Base-by-base conservation (phyloP, 2,888 invertebrate species). In the Digitonthophagus gazella region DNA sequence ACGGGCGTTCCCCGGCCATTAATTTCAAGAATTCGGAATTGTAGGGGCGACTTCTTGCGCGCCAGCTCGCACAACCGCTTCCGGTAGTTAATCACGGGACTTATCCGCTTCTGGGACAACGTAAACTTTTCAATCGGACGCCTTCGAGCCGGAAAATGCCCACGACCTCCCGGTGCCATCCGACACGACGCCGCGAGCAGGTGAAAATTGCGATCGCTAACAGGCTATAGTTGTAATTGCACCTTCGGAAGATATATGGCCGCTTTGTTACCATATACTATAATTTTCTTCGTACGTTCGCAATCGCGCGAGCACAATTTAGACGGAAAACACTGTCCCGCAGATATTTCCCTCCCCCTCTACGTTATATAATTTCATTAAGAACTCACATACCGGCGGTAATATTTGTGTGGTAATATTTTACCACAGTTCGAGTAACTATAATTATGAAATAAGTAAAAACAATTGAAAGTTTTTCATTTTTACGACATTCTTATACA, bases 21-120 rank as follows among this genome's bases (percentile, higher is more conserved):
- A 61, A 61, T 61, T 56, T 64, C 64, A 64, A 64, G 54, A 64
- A 54, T 64, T 22, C 54, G 22, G 64, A 64, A 64, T 64, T 64
- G 15, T 22, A 20, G 61, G 18, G 61, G 20, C 18, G 61, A 18
- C 20, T 61, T 61, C 61, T 61, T 61, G 61, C 18, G 28, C 28
- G 28, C 28, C 28, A 8, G 28, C 28, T 44, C 28, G 28, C 28
- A 44, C 28, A 44, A 44, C 28, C 28, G 28, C 28, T 44, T 44
- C 28, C 28, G 28, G 28, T 44, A 44, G 8, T 44, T 44, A 44
- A 44, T 44, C 28, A 44, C 28, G 11, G 28, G 28, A 44, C 28
- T 44, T 44, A 44, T 44, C 28, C 28, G 28, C 28, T 44, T 11
- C 28, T 44, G 11, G 28, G 28, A 44, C 28, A 44, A 44, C 28